Evolutionary conservation across 2,888 invertebrate species (phyloP).

Genomic region (Pinctada fucata): DNA sequence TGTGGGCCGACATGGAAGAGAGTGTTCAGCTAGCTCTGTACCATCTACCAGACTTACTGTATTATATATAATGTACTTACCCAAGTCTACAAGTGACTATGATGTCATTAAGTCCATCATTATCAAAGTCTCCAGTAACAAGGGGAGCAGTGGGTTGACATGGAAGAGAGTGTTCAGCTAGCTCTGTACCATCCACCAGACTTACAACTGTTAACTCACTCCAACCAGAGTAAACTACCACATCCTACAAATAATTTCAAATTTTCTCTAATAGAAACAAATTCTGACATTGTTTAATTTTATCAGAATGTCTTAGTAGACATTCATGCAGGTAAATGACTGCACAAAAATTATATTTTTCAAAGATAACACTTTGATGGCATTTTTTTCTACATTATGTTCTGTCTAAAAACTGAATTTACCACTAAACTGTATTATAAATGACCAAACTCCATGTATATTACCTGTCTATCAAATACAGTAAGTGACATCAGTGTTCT

Average conservation of each 20-base stretch:
- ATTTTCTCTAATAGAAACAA: constrained; percentile 24
- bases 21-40: constrained; percentile 69
- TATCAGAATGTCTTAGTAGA: too few relatives aligned
- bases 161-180: constrained; percentile 71
- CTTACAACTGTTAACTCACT: constrained; percentile 65
- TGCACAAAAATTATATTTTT: too few relatives aligned
- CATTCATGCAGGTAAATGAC: too few relatives aligned
- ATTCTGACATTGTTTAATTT: neutral
- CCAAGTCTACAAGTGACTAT: constrained; percentile 72
- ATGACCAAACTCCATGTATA: too few relatives aligned
- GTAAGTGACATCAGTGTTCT: constrained; percentile 65
- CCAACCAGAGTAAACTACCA: constrained; percentile 68
- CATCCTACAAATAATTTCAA: constrained; percentile 52
- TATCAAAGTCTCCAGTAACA: constrained; percentile 73
- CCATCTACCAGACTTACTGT: too few relatives aligned
- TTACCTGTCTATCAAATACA: constrained; percentile 67
- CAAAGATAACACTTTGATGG: too few relatives aligned
- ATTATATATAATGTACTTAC: constrained; percentile 61
- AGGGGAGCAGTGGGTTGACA: constrained; percentile 70
- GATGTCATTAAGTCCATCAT: constrained; percentile 72
- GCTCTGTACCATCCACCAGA: constrained; percentile 65
- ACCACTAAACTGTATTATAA: too few relatives aligned
- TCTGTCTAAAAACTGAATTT: too few relatives aligned
- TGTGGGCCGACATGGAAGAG: constrained; percentile 71
- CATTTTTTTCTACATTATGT: too few relatives aligned